Percentiles rank a stretch among this genome's conserved stretches.
phyloP scores from a whole-genome alignment of 2,888 invertebrate genomes.

The Branchipolynoe longqiensis region DNA sequence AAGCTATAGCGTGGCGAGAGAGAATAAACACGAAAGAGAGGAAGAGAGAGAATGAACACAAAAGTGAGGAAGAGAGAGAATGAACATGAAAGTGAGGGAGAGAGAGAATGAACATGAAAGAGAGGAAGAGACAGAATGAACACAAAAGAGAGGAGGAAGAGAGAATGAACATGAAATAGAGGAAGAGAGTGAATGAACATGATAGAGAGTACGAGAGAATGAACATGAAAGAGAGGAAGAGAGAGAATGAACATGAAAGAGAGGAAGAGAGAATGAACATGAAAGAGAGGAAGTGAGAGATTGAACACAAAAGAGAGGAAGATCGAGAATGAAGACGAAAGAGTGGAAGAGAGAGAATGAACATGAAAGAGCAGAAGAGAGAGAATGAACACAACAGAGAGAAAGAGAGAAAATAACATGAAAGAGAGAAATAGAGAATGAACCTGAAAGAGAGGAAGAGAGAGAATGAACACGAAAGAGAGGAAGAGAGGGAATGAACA shows the following conservation, averaged over 20 bases:
- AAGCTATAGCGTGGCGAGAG: too few relatives aligned
- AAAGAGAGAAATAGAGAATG: too few relatives aligned
- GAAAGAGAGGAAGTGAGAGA: not conserved
- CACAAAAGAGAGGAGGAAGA: too few relatives aligned
- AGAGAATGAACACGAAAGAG: not conserved
- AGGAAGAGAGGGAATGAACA: not conserved
- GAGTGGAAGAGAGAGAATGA: not conserved
- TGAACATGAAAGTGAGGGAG: not conserved
- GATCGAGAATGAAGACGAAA: not conserved
- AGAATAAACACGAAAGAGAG: too few relatives aligned
- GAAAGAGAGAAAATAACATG: too few relatives aligned
- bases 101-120: not conserved
- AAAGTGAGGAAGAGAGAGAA: not conserved
- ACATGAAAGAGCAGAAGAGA: too few relatives aligned
- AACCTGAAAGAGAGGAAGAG: slow-evolving; percentile 3
- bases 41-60: too few relatives aligned
- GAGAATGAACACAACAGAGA: too few relatives aligned
- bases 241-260: not conserved
- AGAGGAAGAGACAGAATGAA: not conserved
- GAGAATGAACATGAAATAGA: not conserved
- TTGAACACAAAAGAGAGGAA: not conserved
- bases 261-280: not conserved
- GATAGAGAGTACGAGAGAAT: too few relatives aligned
- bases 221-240: not conserved
- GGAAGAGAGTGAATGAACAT: not conserved